phyloP scores from a whole-genome alignment of 2,113 vertebrate species.

The Brienomyrus longianalis region DNA sequence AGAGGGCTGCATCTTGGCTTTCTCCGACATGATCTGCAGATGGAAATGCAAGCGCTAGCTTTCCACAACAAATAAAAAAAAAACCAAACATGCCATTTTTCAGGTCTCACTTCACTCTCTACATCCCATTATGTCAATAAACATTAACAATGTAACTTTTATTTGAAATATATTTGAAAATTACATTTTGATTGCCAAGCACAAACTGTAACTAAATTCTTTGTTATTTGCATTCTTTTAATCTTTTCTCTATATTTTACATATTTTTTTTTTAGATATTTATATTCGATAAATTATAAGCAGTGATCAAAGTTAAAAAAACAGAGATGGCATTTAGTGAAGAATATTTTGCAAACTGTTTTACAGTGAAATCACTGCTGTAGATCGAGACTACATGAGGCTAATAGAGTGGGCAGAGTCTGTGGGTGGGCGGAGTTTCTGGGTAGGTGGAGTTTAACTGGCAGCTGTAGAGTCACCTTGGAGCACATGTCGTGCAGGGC shows the following conservation, averaged over 20 bases:
- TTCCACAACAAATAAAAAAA: neutral
- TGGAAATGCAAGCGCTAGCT: neutral
- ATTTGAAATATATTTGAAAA: neutral
- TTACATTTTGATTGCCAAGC: neutral
- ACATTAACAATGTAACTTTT: neutral
- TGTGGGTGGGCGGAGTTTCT: neutral
- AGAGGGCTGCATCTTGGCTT: constrained; percentile 50
- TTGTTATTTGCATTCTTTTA: neutral
- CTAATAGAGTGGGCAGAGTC: neutral
- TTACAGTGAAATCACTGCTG: neutral
- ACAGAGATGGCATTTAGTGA: neutral
- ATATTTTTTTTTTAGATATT: neutral
- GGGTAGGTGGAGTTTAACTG: neutral
- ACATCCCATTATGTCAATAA: neutral
- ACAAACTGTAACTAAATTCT: neutral
- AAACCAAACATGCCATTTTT: neutral
- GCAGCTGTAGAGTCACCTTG: constrained; percentile 61
- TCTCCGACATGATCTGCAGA: constrained; percentile 73
- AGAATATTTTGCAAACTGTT: neutral
- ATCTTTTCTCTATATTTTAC: neutral
- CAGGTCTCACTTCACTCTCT: neutral
- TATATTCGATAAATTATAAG: neutral
- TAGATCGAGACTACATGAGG: neutral
- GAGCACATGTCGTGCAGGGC: constrained; percentile 86
- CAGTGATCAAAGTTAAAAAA: neutral